Conservation (phyloP, 2,888 invertebrate genomes). For the Eudemis profundana region DNA sequence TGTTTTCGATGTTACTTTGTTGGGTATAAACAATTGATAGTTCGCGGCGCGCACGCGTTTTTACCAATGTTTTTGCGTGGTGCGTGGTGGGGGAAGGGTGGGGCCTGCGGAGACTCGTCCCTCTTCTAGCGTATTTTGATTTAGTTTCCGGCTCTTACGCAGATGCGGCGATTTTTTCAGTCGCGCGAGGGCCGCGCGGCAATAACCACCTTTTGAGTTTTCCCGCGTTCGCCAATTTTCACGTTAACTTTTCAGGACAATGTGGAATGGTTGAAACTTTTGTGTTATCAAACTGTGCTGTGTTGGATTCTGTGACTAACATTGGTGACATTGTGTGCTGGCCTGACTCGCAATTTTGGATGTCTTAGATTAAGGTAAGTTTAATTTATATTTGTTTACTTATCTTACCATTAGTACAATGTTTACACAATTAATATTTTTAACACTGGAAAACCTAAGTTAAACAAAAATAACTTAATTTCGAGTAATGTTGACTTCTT, state of each 20-base stretch:
- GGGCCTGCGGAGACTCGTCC: slow-evolving; percentile 81
- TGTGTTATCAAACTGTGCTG: slow-evolving; percentile 55
- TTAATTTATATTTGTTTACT: slow-evolving; percentile 31
- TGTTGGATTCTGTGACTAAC: slow-evolving; percentile 51
- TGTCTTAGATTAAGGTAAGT: slow-evolving; percentile 78
- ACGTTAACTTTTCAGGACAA: slow-evolving; percentile 50
- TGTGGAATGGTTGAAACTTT: slow-evolving; percentile 56
- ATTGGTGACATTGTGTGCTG: slow-evolving; percentile 52
- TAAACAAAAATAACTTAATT: no score
- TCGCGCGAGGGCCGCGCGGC: slow-evolving; percentile 81
- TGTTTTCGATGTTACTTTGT: slow-evolving; percentile 70
- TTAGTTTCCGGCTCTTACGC: slow-evolving; percentile 84
- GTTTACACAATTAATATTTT: background rate
- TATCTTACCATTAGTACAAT: background rate
- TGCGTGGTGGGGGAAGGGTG: slow-evolving; percentile 80
- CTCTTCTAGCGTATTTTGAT: slow-evolving; percentile 85
- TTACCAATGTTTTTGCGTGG: slow-evolving; percentile 84
- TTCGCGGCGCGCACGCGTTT: slow-evolving; percentile 80
- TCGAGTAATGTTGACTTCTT: no score
- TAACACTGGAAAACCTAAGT: background rate
- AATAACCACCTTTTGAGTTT: slow-evolving; percentile 67
- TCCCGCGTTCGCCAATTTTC: slow-evolving; percentile 62
- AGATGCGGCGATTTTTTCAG: slow-evolving; percentile 84
- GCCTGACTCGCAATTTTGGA: slow-evolving; percentile 67
- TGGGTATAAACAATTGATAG: slow-evolving; percentile 81